Evolutionary conservation across 2,113 vertebrate genomes (phyloP).

Genomic region (Tylochromis polylepis): DNA sequence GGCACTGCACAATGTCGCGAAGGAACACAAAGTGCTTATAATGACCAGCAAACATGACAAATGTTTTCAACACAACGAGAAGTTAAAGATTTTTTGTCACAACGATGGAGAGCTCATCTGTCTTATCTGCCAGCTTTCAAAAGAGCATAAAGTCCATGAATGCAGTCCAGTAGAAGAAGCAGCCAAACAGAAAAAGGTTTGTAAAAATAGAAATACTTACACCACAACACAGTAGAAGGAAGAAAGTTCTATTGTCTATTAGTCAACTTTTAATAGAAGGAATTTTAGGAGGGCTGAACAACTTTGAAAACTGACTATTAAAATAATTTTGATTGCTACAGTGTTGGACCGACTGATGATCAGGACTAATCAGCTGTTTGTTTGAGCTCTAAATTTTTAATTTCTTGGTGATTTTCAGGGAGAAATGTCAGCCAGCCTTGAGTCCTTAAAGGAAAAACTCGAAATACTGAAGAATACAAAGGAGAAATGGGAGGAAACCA

Average conservation of each 20-base stretch:
- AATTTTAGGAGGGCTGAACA: not conserved
- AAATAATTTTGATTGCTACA: no score
- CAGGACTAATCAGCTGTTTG: not conserved
- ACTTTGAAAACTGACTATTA: not conserved
- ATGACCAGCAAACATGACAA: not conserved
- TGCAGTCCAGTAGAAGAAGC: constrained; percentile 56
- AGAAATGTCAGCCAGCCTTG: constrained; percentile 41
- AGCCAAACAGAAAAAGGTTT: constrained; percentile 57
- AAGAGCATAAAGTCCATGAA: constrained; percentile 56
- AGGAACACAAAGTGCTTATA: constrained; percentile 13
- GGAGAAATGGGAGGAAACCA: constrained; percentile 47
- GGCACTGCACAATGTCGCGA: constrained; percentile 50
- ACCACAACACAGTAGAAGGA: not conserved
- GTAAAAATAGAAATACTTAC: not conserved
- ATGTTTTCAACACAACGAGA: constrained; percentile 53
- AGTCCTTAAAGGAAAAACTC: constrained; percentile 46
- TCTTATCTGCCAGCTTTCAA: constrained; percentile 50
- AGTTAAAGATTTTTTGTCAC: constrained; percentile 58
- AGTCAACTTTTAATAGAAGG: not conserved
- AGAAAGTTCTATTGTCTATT: not conserved
- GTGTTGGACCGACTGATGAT: no score
- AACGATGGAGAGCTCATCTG: constrained; percentile 61
- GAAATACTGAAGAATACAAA: constrained; percentile 37
- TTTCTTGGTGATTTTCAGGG: constrained; percentile 16
- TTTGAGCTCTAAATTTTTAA: not conserved